A percentile compares a stretch with the other conserved stretches of the same genome.
Evolutionary conservation across 2,797 vertebrate species (phyloP).

Genomic region (Falco cherrug): DNA sequence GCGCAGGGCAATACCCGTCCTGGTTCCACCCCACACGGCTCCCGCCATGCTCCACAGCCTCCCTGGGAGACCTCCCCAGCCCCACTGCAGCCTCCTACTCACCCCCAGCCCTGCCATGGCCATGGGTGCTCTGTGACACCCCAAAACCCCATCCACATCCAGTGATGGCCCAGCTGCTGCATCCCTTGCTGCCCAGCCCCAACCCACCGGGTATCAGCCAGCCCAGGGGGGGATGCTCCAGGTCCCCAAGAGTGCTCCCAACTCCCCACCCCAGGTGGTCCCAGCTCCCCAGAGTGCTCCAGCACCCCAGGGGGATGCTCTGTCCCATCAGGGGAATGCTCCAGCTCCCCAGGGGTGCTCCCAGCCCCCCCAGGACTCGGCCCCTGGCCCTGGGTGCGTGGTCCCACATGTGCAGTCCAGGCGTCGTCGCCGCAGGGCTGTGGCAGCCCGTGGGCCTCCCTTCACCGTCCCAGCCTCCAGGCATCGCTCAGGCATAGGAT

Average conservation of each 20-base stretch:
- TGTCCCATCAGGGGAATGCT: neutral
- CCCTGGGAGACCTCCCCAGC: fast-evolving
- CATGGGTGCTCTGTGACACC: neutral
- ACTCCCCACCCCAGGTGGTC: neutral
- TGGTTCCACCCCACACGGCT: fast-evolving
- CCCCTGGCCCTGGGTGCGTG: fast-evolving
- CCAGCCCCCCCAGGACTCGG: neutral
- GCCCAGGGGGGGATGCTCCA: neutral
- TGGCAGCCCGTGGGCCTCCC: constrained; percentile 65
- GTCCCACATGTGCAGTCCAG: neutral
- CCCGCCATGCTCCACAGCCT: fast-evolving
- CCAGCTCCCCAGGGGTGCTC: neutral
- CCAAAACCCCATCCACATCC: neutral
- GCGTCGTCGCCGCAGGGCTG: neutral
- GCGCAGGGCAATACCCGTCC: fast-evolving
- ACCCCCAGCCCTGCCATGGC: neutral
- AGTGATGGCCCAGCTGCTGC: neutral
- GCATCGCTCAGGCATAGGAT: constrained; percentile 74
- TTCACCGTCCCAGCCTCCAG: constrained; percentile 72
- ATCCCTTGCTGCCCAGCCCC: neutral
- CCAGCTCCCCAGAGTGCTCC: neutral
- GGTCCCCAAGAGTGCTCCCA: neutral
- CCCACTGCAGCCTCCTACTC: fast-evolving
- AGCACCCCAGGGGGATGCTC: fast-evolving
- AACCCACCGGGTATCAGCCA: fast-evolving